These are phyloP conservation scores for Gadopsis marmoratus DNA, from an alignment of 2,797 vertebrate genomes.

Conservation along the genomic window DNA sequence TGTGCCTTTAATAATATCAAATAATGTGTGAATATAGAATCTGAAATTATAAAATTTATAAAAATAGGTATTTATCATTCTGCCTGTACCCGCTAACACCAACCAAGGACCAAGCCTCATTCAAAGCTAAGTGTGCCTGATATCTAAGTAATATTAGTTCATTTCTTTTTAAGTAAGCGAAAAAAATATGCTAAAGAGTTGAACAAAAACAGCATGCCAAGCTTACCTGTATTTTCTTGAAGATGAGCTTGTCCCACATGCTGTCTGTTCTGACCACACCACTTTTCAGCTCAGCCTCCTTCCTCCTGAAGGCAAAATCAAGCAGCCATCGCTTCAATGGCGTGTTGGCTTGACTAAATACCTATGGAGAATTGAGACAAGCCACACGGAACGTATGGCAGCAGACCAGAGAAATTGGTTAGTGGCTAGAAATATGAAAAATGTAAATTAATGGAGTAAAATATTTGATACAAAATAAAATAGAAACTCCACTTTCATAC, in stretches of 20 bases:
- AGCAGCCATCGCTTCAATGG: constrained; percentile 93
- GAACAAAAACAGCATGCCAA: neutral
- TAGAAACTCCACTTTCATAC: neutral
- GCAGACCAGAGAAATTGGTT: neutral
- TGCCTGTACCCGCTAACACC: neutral
- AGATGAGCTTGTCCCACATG: constrained; percentile 97
- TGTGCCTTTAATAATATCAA: no score
- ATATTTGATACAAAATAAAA: neutral
- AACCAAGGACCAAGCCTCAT: neutral
- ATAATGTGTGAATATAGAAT: neutral
- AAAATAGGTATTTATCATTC: constrained; percentile 4
- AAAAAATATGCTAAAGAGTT: neutral
- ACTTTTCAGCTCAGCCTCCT: constrained; percentile 92
- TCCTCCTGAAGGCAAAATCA: constrained; percentile 94
- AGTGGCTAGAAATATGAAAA: neutral
- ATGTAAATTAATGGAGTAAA: neutral
- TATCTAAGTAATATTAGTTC: neutral
- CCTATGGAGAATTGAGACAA: constrained; percentile 76
- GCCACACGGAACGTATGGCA: neutral
- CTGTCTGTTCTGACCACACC: constrained; percentile 94
- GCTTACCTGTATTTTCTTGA: constrained; percentile 95
- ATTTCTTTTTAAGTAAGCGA: neutral
- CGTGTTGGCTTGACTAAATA: constrained; percentile 94
- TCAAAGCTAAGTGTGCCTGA: neutral
- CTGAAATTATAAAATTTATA: neutral